Percentiles rank a stretch among this genome's conserved stretches.
These are phyloP conservation scores for Gadus macrocephalus DNA, from an alignment of 2,113 vertebrate species.

Conservation along the genomic window DNA sequence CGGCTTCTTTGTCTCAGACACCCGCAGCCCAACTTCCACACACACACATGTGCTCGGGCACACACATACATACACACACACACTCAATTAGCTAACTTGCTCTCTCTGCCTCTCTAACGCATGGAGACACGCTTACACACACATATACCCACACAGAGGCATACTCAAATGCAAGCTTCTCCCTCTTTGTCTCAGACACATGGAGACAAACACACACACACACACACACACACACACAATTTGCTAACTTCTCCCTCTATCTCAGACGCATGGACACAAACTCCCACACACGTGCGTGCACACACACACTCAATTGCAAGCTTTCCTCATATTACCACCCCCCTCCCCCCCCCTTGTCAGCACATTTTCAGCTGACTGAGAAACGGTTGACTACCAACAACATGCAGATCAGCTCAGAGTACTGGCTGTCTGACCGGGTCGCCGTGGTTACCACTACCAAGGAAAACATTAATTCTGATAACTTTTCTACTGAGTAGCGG, in stretches of 20 bases:
- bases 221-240: not conserved
- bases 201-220: not conserved
- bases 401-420: conserved; percentile 13
- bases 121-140: conserved; percentile 2
- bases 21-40: not conserved
- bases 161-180: not conserved
- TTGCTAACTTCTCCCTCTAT: not conserved
- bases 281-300: too few relatives aligned
- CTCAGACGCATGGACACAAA: conserved; percentile 9
- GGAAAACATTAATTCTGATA: conserved; percentile 38
- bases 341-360: conserved; percentile 34
- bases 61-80: too few relatives aligned
- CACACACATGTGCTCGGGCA: too few relatives aligned
- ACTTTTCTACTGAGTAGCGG: conserved; percentile 40
- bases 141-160: conserved; percentile 1
- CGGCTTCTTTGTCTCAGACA: conserved; percentile 15
- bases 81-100: not conserved
- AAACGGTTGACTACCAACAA: conserved; percentile 34
- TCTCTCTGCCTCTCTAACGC: conserved; percentile 9
- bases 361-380: conserved; percentile 54
- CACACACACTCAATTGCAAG: too few relatives aligned
- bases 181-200: conserved; percentile 16
- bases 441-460: conserved; percentile 32
- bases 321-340: not conserved
- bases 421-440: conserved; percentile 22